These are phyloP conservation scores for Dermolepida albohirtum DNA, from an alignment of 2,888 invertebrate species.

Conservation along the genomic window DNA sequence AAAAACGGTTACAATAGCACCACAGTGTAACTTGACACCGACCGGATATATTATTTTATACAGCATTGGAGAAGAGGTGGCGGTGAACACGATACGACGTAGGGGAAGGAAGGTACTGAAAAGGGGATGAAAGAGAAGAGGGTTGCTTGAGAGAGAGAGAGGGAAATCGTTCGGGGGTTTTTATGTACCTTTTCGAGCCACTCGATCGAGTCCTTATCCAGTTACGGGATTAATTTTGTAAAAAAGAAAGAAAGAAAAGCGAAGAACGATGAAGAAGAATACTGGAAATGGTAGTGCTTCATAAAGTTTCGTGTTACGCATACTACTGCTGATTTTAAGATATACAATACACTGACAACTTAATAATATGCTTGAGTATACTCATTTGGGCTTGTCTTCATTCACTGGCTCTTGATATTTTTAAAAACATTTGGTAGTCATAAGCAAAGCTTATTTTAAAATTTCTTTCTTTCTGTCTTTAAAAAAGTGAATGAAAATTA, in stretches of 20 bases:
- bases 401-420: no score
- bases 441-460: no score
- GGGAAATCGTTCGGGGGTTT: slow-evolving; percentile 4
- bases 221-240: slow-evolving; percentile 17
- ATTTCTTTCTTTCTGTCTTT: no score
- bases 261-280: slow-evolving; percentile 12
- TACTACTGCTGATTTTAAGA: no score
- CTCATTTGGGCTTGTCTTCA: no score
- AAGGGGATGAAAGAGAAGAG: slow-evolving; percentile 13
- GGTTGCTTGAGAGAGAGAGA: not conserved
- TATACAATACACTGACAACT: no score
- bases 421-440: no score
- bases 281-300: not conserved
- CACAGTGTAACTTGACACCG: slow-evolving; percentile 49
- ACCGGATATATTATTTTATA: slow-evolving; percentile 51
- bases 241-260: slow-evolving; percentile 8
- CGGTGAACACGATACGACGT: slow-evolving; percentile 25
- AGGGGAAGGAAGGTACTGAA: slow-evolving; percentile 2
- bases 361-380: no score
- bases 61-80: slow-evolving; percentile 9
- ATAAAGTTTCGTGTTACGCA: slow-evolving; percentile 13
- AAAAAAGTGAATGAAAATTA: no score
- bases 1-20: slow-evolving; percentile 47
- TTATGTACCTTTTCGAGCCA: slow-evolving; percentile 25
- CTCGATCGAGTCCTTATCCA: slow-evolving; percentile 19